phyloP scores from a whole-genome alignment of 2,113 vertebrate genomes.

The Dromiciops gliroides region DNA sequence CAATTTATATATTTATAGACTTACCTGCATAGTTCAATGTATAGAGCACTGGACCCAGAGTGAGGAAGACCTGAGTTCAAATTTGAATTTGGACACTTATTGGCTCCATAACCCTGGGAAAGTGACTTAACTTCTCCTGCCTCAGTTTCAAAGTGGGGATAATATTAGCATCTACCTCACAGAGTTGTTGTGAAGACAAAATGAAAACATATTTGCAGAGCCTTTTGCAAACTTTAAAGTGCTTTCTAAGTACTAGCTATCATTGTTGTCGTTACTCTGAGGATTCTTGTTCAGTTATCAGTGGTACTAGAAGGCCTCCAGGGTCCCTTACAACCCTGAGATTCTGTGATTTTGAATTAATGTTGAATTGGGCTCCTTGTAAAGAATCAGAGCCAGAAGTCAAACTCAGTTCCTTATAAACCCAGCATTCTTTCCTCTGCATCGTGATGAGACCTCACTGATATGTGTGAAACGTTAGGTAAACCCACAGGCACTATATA shows the following conservation, averaged over 20 bases:
- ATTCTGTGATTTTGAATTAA: not conserved
- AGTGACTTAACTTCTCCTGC: not conserved
- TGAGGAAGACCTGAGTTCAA: not conserved
- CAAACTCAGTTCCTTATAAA: not conserved
- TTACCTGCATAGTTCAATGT: not conserved
- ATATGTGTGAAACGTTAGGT: not conserved
- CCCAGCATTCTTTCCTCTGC: not conserved
- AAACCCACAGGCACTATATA: not conserved
- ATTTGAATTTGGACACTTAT: not conserved
- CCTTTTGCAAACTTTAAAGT: not conserved
- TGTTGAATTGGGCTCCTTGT: not conserved
- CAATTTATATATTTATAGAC: not conserved
- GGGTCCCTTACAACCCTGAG: not conserved
- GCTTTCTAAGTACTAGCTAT: not conserved
- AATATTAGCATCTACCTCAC: not conserved
- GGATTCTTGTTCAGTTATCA: not conserved
- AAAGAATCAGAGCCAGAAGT: not conserved
- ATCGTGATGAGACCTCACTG: not conserved
- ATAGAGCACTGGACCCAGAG: not conserved
- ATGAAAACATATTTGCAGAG: not conserved
- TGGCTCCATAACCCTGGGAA: not conserved
- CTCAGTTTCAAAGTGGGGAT: not conserved
- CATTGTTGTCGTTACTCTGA: not conserved
- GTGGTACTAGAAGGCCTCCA: not conserved
- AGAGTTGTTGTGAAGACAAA: not conserved